Percentiles rank a stretch among this genome's conserved stretches.
Evolutionary conservation across 2,888 invertebrate genomes (phyloP).

Genomic region (Hirtodrosophila confusa): DNA sequence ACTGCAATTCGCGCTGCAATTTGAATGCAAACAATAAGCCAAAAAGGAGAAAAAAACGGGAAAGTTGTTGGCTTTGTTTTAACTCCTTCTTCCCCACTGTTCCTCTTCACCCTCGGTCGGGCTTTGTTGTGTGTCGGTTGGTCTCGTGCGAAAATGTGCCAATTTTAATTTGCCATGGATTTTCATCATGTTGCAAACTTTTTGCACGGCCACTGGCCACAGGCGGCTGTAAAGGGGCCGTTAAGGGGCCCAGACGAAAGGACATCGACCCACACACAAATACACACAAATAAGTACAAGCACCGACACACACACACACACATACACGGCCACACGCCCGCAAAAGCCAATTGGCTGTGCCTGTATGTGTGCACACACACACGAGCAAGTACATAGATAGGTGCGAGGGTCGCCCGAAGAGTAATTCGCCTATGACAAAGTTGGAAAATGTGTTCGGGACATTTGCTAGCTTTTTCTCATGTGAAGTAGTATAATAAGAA

Average conservation of each 20-base stretch:
- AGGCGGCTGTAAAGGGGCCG: conserved; percentile 32
- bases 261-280: conserved; percentile 47
- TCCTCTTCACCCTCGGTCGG: not conserved
- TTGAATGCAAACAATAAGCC: not conserved
- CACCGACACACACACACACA: not conserved
- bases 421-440: too few species aligned
- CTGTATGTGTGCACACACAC: conserved; percentile 22
- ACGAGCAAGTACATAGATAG: too few species aligned
- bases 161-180: conserved; percentile 59
- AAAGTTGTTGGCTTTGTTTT: conserved; percentile 37
- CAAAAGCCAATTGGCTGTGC: conserved; percentile 57
- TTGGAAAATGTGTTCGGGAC: too few species aligned
- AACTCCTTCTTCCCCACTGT: not conserved
- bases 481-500: too few species aligned
- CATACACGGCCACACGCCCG: conserved; percentile 26
- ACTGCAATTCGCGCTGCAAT: too few species aligned
- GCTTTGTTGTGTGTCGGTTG: conserved; percentile 2
- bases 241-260: conserved; percentile 31
- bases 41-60: not conserved
- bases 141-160: conserved; percentile 57
- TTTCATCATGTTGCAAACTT: conserved; percentile 50
- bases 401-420: conserved; percentile 4
- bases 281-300: not conserved
- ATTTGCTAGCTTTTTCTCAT: too few species aligned
- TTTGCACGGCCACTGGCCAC: conserved; percentile 44